phyloP scores from a whole-genome alignment of 2,888 invertebrate genomes.

The Cataglyphis rosenhaueri region DNA sequence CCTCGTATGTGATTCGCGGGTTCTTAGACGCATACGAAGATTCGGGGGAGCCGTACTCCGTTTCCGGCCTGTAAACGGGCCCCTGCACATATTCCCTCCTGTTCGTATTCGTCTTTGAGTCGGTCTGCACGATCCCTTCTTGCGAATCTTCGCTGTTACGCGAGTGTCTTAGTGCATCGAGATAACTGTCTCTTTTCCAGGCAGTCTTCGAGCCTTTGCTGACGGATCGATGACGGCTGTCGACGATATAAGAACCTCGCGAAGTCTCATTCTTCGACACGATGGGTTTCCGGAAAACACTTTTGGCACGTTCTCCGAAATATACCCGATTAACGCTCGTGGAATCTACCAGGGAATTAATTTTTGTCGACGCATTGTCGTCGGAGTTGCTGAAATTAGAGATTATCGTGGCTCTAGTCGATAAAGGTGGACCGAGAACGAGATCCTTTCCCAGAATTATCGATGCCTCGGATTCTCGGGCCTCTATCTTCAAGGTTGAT shows the following conservation, averaged over 20 bases:
- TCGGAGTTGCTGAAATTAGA: not conserved
- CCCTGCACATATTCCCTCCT: slow-evolving; percentile 77
- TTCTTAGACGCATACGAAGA: slow-evolving; percentile 77
- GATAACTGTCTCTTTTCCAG: slow-evolving; percentile 87
- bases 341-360: not conserved
- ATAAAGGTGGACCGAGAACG: slow-evolving; percentile 20
- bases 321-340: not conserved
- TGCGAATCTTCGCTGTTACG: slow-evolving; percentile 85
- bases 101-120: slow-evolving; percentile 35
- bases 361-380: not conserved
- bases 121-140: slow-evolving; percentile 69
- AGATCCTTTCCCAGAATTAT: slow-evolving; percentile 36
- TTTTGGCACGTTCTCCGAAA: not conserved
- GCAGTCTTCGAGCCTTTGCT: slow-evolving; percentile 63
- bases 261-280: not conserved
- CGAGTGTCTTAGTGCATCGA: slow-evolving; percentile 89
- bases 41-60: slow-evolving; percentile 76
- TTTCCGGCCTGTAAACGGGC: slow-evolving; percentile 67
- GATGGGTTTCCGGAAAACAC: not conserved
- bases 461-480: slow-evolving; percentile 57
- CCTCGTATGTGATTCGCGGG: slow-evolving; percentile 82
- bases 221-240: not conserved
- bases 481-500: slow-evolving; percentile 66
- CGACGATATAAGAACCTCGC: not conserved
- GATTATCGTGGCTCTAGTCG: slow-evolving; percentile 18